These are phyloP conservation scores for Hydrolagus colliei DNA, from an alignment of 2,797 vertebrate species.

Conservation along the genomic window DNA sequence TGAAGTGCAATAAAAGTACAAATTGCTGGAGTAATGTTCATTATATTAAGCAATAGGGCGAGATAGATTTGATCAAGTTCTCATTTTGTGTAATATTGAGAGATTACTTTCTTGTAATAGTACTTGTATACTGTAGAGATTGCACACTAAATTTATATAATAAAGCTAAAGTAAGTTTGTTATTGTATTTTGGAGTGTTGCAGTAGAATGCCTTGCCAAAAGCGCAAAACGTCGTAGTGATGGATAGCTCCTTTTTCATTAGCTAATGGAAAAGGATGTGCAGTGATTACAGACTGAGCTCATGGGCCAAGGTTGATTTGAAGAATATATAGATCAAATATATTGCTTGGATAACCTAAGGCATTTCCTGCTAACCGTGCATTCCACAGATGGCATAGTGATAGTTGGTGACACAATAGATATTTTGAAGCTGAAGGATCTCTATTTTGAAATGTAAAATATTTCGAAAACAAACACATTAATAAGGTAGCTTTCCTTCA, in stretches of 20 bases:
- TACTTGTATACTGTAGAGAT: no score
- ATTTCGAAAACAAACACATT: no score
- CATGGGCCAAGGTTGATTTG: background rate
- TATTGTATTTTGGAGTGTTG: background rate
- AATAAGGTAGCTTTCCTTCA: no score
- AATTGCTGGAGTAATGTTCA: no score
- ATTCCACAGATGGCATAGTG: background rate
- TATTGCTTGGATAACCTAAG: constrained; percentile 3
- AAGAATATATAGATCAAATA: background rate
- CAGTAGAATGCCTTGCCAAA: background rate
- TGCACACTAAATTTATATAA: background rate
- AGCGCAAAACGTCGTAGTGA: background rate
- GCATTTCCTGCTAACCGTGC: background rate
- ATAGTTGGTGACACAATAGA: no score
- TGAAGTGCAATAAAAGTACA: no score
- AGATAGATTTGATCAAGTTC: no score
- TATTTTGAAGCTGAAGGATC: no score
- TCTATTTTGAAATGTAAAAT: no score
- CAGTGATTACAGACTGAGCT: background rate
- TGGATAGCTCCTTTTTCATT: background rate
- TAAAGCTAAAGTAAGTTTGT: background rate
- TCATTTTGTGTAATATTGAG: no score
- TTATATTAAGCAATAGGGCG: no score
- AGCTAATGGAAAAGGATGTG: constrained; percentile 14
- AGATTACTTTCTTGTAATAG: no score